Conservation (phyloP, 2,113 vertebrate species). For the Capricornis sumatraensis region DNA sequence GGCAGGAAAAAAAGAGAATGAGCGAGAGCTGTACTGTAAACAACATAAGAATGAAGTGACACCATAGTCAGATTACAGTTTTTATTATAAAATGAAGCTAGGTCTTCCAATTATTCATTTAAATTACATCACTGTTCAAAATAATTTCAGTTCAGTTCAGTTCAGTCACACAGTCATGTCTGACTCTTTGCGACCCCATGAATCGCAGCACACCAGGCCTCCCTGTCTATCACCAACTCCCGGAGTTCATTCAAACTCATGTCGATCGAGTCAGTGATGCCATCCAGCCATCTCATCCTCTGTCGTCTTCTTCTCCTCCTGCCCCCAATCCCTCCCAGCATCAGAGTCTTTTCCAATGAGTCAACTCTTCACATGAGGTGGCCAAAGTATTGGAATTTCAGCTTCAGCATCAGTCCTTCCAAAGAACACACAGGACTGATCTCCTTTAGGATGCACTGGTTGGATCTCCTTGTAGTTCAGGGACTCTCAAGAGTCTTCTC, state of each 20-base stretch:
- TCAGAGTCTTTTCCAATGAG: too few relatives aligned
- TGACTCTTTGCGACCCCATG: background rate
- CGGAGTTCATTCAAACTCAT: rapidly evolving
- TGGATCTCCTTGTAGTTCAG: too few relatives aligned
- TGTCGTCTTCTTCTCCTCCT: too few relatives aligned
- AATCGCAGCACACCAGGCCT: rapidly evolving
- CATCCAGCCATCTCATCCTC: too few relatives aligned
- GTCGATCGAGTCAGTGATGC: too few relatives aligned
- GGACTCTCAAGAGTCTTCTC: too few relatives aligned
- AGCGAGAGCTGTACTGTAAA: background rate
- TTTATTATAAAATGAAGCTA: background rate
- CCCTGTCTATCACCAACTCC: background rate
- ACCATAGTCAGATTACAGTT: background rate
- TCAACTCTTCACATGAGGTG: too few relatives aligned
- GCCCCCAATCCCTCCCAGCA: too few relatives aligned
- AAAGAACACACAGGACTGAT: too few relatives aligned
- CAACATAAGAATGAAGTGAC: background rate
- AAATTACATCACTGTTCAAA: background rate
- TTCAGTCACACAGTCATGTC: background rate
- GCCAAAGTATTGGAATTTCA: too few relatives aligned
- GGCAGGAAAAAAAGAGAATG: background rate
- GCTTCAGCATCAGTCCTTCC: too few relatives aligned
- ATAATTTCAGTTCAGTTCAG: background rate
- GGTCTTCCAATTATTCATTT: background rate
- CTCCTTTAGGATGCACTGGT: too few relatives aligned